Base-by-base conservation (phyloP, 2,888 invertebrate genomes). In the Nymphalis urticae region DNA sequence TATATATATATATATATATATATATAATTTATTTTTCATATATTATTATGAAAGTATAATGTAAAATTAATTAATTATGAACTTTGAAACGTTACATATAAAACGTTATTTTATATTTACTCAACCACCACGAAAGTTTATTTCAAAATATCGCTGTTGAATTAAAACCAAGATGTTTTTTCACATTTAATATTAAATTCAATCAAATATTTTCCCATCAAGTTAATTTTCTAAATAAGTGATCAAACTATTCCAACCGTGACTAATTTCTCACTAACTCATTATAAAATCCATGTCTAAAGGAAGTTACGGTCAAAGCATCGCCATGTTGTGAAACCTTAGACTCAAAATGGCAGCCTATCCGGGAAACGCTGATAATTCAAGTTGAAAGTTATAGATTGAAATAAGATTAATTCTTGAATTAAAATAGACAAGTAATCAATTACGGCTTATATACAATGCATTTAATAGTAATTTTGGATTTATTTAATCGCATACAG, bases 261-360 rank as follows among this genome's bases (percentile, higher is more conserved):
- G 48, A 48, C 61, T 48, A 61, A 61, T 62, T 61, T 62, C 61
- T 50, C 32, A 62, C 27, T 62, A 50, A 62, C 32, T 62, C 27
- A 62, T 62, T 62, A 62, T 62, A 62, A 62, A 60, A 32, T 50
- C 61, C 32, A 62, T 50, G 61, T 32, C 19, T 62, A 62, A 27
- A 62, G 69, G 68, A 66, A 66, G 61, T 62, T 66, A 32, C 54
- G n/a, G 51, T 53, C 47, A 9, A 50, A 48, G 58, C 58, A 42
- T 19, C 32, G 61, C 61, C 61, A 42, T 66, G 47, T 66, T 62
- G 60, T 61, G 66, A 66, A 66, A 66, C 42, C n/a, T 50, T 24
- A 42, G 66, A 53, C n/a, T 47, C 24, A 68, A 65, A 65, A 58
- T 63, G 53, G 42, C 64, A n/a, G 53, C n/a, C 19, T 32, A 54